These are phyloP conservation scores for Avahi laniger DNA, from an alignment of 2,797 vertebrate genomes.

Conservation along the genomic window DNA sequence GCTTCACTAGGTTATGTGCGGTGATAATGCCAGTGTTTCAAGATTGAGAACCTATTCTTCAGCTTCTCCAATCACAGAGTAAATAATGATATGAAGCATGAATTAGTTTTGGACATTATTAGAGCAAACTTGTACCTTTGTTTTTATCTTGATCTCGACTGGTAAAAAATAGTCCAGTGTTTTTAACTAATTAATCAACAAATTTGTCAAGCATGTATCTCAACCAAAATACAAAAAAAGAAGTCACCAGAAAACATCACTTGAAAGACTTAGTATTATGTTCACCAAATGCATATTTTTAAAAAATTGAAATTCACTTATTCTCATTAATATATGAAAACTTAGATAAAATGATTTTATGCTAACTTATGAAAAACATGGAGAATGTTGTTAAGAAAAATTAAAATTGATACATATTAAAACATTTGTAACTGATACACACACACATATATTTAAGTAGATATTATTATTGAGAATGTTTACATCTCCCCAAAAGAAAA, in stretches of 20 bases:
- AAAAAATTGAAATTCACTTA: constrained; percentile 72
- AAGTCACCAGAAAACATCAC: constrained; percentile 60
- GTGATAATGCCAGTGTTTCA: not conserved
- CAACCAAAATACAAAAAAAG: constrained; percentile 65
- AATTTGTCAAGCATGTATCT: constrained; percentile 65
- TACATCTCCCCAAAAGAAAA: constrained; percentile 51
- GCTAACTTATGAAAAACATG: constrained; percentile 67
- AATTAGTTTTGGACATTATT: constrained; percentile 53
- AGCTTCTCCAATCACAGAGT: constrained; percentile 17
- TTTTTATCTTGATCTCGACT: constrained; percentile 62
- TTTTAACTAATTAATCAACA: constrained; percentile 66
- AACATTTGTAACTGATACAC: constrained; percentile 53
- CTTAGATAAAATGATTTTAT: constrained; percentile 72
- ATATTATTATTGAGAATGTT: not conserved
- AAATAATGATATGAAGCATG: not conserved
- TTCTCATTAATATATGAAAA: constrained; percentile 72
- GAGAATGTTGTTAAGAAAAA: constrained; percentile 68
- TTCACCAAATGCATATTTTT: constrained; percentile 71
- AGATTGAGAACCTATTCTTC: constrained; percentile 24
- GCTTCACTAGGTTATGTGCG: not conserved
- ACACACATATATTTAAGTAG: not conserved
- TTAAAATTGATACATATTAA: constrained; percentile 66
- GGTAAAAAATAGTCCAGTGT: constrained; percentile 49
- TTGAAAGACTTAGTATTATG: constrained; percentile 60
- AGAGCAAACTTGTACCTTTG: constrained; percentile 15